Base-by-base conservation (phyloP, 2,797 vertebrate genomes). In the Halcyon chelicuti region DNA sequence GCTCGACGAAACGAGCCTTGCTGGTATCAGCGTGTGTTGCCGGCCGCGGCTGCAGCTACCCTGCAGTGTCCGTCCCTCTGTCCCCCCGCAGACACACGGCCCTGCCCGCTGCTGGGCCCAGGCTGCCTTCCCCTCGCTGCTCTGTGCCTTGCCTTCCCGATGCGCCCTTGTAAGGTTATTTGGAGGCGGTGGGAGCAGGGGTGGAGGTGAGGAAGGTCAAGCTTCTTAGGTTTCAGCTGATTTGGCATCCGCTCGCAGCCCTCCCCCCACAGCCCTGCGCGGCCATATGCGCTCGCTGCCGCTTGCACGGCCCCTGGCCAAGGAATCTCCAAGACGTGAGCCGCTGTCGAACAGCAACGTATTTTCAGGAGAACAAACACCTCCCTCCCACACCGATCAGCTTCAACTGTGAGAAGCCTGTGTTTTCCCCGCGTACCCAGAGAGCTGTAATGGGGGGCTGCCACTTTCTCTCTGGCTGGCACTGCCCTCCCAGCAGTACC, bases 211-310 rank as follows among this genome's bases (percentile, higher is more conserved):
- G 80, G 93, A 94, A 92, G 91, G 72, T 71, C 95, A 95, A 92
- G 93, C 96, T 95, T 92, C 96, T 96, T 97, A 93, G 88, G 90
- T 97, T 97, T 96, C 96, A 96, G 96, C 95, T 95, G 94, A 92
- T 91, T 92, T 96, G 94, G 94, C 94, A 83, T 86, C 88, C 46
- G 37, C 40, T 90, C 88, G 12, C 66, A 62, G 70, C 47, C 58
- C 68, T 84, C 49, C 74, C 57, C 58, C 62, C 6, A 4, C 3
- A 66, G 85, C 67, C 44, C 39, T 55, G 39, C 8, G 2, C 5
- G 7, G 79, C 87, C 82, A 31, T 33, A 37, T 77, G 87, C 55
- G 31, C 60, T 84, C 66, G 3, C 73, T 86, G 73, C 47, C 86
- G 91, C 73, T 86, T 80, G 91, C 88, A 51, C 66, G 91, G 72